phyloP scores from a whole-genome alignment of 1,140 invertebrate species.

The Armadillidium nasatum region DNA sequence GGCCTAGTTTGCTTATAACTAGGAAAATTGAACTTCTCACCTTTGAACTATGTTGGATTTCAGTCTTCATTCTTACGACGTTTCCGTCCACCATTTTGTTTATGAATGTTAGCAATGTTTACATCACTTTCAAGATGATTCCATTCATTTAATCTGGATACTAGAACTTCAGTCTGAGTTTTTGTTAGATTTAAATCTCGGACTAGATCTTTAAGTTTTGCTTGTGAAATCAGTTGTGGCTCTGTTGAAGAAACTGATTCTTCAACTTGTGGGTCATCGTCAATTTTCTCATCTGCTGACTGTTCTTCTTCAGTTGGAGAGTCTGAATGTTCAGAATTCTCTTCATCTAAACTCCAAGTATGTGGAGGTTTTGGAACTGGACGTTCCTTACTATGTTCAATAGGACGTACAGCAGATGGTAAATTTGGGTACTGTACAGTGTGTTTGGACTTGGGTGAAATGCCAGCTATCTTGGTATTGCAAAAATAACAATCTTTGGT shows the following conservation, averaged over 20 bases:
- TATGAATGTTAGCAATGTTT: not conserved
- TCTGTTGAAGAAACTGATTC: slow-evolving; percentile 1
- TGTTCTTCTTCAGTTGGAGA: not conserved
- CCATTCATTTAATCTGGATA: slow-evolving; percentile 1
- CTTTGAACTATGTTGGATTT: no score
- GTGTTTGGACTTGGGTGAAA: slow-evolving; percentile 8
- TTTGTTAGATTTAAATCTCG: slow-evolving; percentile 14
- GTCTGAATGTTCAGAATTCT: no score
- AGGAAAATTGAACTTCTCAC: no score
- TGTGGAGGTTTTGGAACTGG: not conserved
- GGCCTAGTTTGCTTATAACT: no score
- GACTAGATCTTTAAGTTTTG: slow-evolving; percentile 12
- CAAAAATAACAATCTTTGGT: slow-evolving; percentile 16
- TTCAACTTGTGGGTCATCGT: not conserved
- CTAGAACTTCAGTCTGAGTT: slow-evolving; percentile 4
- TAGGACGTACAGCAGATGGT: slow-evolving; percentile 4
- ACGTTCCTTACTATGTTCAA: not conserved
- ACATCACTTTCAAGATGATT: slow-evolving; percentile 7
- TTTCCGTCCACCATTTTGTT: slow-evolving; percentile 9
- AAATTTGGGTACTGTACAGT: slow-evolving; percentile 18
- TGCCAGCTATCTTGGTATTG: no score
- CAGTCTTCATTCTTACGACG: no score
- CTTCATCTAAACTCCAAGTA: not conserved
- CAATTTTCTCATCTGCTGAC: not conserved
- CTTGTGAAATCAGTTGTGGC: slow-evolving; percentile 2